phyloP scores from a whole-genome alignment of 1,140 invertebrate species.

The Lasaia peninsularis region DNA sequence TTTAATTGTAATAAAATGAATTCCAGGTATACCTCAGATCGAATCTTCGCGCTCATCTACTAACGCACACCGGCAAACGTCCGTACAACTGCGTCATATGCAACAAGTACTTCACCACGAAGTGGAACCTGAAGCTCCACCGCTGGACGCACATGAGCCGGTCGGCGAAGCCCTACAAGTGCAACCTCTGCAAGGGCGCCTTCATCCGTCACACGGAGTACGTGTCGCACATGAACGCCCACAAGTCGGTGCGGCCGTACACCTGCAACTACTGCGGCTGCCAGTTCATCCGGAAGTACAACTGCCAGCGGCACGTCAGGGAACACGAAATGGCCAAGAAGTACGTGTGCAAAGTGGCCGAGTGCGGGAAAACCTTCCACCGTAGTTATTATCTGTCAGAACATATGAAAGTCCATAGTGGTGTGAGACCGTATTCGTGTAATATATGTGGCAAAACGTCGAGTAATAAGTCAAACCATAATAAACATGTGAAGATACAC shows the following conservation, averaged over 20 bases:
- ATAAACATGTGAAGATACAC: conserved; percentile 92
- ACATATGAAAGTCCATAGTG: conserved; percentile 90
- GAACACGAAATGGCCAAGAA: conserved; percentile 94
- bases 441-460: conserved; percentile 92
- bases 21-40: conserved; percentile 83
- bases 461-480: conserved; percentile 92
- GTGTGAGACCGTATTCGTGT: conserved; percentile 89
- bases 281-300: conserved; percentile 95
- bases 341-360: conserved; percentile 87
- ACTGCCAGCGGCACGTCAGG: conserved; percentile 92
- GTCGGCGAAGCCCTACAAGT: conserved; percentile 91
- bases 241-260: conserved; percentile 88
- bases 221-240: conserved; percentile 90
- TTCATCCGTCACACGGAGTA: conserved; percentile 89
- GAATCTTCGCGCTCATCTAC: conserved; percentile 89
- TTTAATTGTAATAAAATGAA: too few species aligned
- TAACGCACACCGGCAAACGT: conserved; percentile 85
- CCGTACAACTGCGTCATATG: conserved; percentile 89
- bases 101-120: conserved; percentile 90
- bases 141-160: conserved; percentile 92
- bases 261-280: conserved; percentile 96
- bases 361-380: conserved; percentile 91
- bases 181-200: conserved; percentile 88
- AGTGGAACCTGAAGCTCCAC: conserved; percentile 93
- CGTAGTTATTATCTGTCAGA: conserved; percentile 92